A percentile compares a stretch with the other conserved stretches of the same genome.
Conservation (phyloP, 2,888 invertebrate species). For the Athalia cordata region DNA sequence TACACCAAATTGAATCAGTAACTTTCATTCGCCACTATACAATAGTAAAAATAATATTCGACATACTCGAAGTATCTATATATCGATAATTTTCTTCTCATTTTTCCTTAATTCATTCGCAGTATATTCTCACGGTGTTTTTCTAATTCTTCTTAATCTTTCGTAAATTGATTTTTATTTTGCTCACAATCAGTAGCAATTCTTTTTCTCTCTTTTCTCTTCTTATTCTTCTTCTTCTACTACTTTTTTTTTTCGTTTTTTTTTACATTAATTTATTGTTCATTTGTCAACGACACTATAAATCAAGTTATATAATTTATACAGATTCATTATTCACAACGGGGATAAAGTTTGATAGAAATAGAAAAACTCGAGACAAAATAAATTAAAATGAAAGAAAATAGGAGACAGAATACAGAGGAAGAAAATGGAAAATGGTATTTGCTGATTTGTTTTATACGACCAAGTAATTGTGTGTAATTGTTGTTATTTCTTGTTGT, state of each 20-base stretch:
- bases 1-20: too few species aligned
- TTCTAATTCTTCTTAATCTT: too few species aligned
- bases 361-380: constrained; percentile 36
- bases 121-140: too few species aligned
- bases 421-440: background rate
- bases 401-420: background rate
- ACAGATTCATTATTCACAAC: constrained; percentile 29
- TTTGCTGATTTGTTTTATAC: background rate
- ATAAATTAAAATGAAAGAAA: background rate
- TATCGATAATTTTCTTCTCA: too few species aligned
- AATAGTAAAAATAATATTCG: too few species aligned
- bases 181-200: constrained; percentile 1
- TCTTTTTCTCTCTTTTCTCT: background rate
- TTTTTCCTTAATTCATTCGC: too few species aligned
- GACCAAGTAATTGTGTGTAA: background rate
- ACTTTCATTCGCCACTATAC: too few species aligned
- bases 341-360: constrained; percentile 39
- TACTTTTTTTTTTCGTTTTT: background rate
- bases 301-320: constrained; percentile 35
- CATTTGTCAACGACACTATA: constrained; percentile 22
- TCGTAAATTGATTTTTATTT: background rate
- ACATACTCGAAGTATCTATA: too few species aligned
- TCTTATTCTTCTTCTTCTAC: too few species aligned
- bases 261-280: background rate
- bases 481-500: background rate